Evolutionary conservation across 64 coral and sea anemone genomes (phyloP).

Genomic region (Acropora yongei): DNA sequence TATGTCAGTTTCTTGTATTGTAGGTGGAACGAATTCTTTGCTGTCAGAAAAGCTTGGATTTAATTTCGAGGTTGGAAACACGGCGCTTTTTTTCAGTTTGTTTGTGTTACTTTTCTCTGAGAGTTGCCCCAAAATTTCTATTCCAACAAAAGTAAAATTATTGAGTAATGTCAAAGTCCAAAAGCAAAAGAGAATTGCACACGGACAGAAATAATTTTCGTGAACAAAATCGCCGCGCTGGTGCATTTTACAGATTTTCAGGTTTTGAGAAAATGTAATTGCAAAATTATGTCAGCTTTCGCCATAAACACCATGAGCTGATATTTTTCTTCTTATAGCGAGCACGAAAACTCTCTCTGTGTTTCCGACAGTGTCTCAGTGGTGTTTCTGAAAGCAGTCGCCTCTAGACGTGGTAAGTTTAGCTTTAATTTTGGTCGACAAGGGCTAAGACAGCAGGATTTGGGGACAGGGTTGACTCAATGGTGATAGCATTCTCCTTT

Average conservation of each 20-base stretch:
- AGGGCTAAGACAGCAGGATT: too few species aligned
- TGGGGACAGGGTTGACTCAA: too few species aligned
- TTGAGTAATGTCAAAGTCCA: too few species aligned
- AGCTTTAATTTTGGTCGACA: not conserved
- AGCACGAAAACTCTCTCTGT: not conserved
- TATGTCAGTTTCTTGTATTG: not conserved
- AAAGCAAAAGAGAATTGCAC: too few species aligned
- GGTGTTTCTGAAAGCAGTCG: slow-evolving; percentile 29
- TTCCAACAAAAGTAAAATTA: too few species aligned
- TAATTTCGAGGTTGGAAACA: not conserved
- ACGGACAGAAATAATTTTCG: too few species aligned
- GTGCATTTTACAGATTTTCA: too few species aligned
- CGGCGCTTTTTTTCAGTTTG: not conserved
- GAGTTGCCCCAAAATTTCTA: not conserved
- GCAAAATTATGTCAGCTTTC: too few species aligned
- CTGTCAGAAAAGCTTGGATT: slow-evolving; percentile 49
- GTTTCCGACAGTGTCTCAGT: slow-evolving; percentile 5
- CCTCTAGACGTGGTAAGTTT: slow-evolving; percentile 9
- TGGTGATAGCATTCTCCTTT: too few species aligned
- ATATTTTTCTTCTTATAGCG: not conserved
- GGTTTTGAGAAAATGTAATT: too few species aligned
- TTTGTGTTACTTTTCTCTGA: not conserved
- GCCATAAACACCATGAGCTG: not conserved
- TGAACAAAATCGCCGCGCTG: too few species aligned
- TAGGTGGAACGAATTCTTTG: slow-evolving; percentile 49